phyloP scores from a whole-genome alignment of 2,888 invertebrate species.

The Microdon myrmicae region DNA sequence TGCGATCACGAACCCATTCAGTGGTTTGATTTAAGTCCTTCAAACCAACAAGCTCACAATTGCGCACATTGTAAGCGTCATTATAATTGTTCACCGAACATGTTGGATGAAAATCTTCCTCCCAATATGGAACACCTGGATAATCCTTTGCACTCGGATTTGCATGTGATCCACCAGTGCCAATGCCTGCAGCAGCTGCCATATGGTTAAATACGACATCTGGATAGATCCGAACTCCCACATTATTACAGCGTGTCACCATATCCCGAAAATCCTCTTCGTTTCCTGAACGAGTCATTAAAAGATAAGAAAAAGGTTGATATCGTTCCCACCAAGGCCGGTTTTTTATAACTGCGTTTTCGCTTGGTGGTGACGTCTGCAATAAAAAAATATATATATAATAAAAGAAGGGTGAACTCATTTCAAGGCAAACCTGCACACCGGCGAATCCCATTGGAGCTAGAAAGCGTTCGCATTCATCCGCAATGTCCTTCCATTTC shows the following conservation, averaged over 20 bases:
- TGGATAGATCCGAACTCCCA: constrained; percentile 81
- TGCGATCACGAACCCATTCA: constrained; percentile 57
- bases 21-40: constrained; percentile 80
- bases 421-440: constrained; percentile 71
- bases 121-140: constrained; percentile 75
- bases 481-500: constrained; percentile 84
- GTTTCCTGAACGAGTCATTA: constrained; percentile 79
- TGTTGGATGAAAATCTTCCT: constrained; percentile 75
- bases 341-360: constrained; percentile 71
- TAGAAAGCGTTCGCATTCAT: constrained; percentile 82
- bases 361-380: constrained; percentile 76
- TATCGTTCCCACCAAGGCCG: constrained; percentile 89
- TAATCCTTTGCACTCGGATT: constrained; percentile 63
- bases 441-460: constrained; percentile 80
- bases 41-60: constrained; percentile 78
- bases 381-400: background rate
- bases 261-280: constrained; percentile 76
- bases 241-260: constrained; percentile 80
- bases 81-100: constrained; percentile 76
- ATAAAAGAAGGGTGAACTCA: background rate
- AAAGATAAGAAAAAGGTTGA: constrained; percentile 83
- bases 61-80: constrained; percentile 74
- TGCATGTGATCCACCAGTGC: constrained; percentile 73
- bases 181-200: constrained; percentile 69
- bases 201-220: constrained; percentile 87